Conservation (phyloP, 2,888 invertebrate species). For the Leptinotarsa rubiginosa region DNA sequence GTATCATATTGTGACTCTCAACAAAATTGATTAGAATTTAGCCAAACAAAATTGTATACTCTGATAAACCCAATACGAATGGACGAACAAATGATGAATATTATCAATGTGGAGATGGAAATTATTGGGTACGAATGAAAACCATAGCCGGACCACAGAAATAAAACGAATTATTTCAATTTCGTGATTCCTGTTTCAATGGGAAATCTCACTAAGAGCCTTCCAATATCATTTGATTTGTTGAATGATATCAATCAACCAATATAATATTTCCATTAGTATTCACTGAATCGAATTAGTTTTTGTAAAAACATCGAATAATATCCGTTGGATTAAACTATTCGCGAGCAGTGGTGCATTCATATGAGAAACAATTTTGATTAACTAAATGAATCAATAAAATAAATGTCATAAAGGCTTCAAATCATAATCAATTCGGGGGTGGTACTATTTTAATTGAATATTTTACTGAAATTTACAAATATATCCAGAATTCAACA, state of each 20-base stretch:
- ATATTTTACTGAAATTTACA: neutral
- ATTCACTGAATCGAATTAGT: neutral
- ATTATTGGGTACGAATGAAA: too few relatives aligned
- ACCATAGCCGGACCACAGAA: neutral
- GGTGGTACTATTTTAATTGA: neutral
- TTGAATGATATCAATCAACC: neutral
- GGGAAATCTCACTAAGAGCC: neutral
- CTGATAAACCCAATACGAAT: too few relatives aligned
- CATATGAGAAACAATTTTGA: neutral
- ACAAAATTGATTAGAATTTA: too few relatives aligned
- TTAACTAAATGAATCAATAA: neutral
- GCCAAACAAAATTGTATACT: too few relatives aligned
- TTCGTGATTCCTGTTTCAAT: neutral
- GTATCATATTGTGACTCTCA: too few relatives aligned
- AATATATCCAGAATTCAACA: too few relatives aligned
- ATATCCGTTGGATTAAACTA: neutral
- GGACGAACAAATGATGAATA: too few relatives aligned
- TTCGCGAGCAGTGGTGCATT: constrained; percentile 2
- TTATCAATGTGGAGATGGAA: too few relatives aligned
- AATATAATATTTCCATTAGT: constrained; percentile 1
- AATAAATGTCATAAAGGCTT: neutral
- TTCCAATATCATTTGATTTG: neutral
- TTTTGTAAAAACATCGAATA: neutral
- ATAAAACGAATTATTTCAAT: neutral
- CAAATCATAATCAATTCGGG: too few relatives aligned